These are phyloP conservation scores for Aselliscus stoliczkanus DNA, from an alignment of 2,797 vertebrate species.

Conservation along the genomic window DNA sequence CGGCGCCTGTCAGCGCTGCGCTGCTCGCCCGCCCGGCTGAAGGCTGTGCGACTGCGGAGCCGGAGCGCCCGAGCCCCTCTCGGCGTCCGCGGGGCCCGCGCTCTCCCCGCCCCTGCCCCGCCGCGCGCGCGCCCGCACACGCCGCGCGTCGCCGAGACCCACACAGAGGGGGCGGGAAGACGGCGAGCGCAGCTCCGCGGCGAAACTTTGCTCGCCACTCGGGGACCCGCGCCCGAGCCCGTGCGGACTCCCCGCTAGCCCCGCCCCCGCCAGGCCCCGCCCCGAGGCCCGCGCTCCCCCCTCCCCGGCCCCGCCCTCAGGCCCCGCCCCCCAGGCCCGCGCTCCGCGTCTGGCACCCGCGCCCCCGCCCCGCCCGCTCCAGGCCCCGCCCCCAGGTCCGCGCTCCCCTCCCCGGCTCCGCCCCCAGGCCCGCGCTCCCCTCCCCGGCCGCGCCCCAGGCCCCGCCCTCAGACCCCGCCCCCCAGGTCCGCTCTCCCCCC, in stretches of 20 bases:
- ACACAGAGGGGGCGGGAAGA: slow-evolving; percentile 1
- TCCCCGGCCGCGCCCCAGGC: too few relatives aligned
- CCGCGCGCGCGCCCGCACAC: neutral
- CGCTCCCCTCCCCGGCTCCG: neutral
- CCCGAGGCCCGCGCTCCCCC: neutral
- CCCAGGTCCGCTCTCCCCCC: neutral
- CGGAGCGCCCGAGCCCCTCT: neutral
- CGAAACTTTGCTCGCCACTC: slow-evolving; percentile 61
- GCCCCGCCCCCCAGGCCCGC: too few relatives aligned
- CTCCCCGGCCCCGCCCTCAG: too few relatives aligned
- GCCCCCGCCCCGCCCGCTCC: too few relatives aligned
- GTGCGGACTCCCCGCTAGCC: neutral
- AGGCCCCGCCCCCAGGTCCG: too few relatives aligned
- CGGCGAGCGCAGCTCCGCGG: neutral
- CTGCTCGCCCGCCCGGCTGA: neutral
- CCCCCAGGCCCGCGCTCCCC: neutral
- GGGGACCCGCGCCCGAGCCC: neutral
- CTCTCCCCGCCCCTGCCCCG: slow-evolving; percentile 77
- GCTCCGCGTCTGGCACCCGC: too few relatives aligned
- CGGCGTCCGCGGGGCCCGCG: neutral
- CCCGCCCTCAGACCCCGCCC: too few relatives aligned
- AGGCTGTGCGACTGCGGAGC: neutral
- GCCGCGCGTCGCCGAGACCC: neutral
- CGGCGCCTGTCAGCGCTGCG: slow-evolving; percentile 44
- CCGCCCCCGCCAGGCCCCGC: too few relatives aligned